Evolutionary conservation across 1,140 invertebrate species (phyloP).

Genomic region (Liolophura sinensis): DNA sequence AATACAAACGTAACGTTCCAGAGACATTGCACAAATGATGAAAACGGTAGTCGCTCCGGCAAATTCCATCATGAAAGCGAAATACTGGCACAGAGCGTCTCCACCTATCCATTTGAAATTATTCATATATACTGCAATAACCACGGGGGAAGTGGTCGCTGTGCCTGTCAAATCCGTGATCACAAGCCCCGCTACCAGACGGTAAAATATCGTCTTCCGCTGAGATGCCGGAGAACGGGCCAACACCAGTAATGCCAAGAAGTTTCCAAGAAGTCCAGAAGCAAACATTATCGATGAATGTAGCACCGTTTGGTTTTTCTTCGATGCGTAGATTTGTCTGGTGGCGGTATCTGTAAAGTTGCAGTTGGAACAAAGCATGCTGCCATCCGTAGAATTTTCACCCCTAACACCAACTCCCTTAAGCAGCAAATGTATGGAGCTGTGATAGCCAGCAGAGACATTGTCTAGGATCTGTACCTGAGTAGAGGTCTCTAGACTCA

Average conservation of each 20-base stretch:
- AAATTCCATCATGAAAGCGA: constrained; percentile 58
- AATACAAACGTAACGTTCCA: constrained; percentile 57
- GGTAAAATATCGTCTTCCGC: constrained; percentile 43
- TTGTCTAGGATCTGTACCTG: too few species aligned
- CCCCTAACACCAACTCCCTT: too few species aligned
- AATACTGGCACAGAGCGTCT: constrained; percentile 48
- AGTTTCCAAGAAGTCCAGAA: constrained; percentile 42
- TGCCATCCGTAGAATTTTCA: too few species aligned
- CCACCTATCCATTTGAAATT: constrained; percentile 38
- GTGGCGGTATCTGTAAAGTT: too few species aligned
- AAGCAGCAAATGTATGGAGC: too few species aligned
- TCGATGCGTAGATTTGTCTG: constrained; percentile 3
- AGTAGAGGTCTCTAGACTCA: too few species aligned
- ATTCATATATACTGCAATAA: constrained; percentile 44
- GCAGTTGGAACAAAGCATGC: too few species aligned
- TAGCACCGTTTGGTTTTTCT: constrained; percentile 34
- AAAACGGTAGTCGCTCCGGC: constrained; percentile 54
- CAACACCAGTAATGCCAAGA: constrained; percentile 41
- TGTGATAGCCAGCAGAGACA: too few species aligned
- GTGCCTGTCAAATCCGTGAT: constrained; percentile 47
- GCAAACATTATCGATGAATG: constrained; percentile 41
- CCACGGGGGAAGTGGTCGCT: constrained; percentile 40
- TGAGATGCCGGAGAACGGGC: constrained; percentile 29
- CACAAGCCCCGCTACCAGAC: constrained; percentile 43
- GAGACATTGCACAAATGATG: constrained; percentile 57